Conservation (phyloP, 2,797 vertebrate genomes). For the Neopelma chrysocephalum region DNA sequence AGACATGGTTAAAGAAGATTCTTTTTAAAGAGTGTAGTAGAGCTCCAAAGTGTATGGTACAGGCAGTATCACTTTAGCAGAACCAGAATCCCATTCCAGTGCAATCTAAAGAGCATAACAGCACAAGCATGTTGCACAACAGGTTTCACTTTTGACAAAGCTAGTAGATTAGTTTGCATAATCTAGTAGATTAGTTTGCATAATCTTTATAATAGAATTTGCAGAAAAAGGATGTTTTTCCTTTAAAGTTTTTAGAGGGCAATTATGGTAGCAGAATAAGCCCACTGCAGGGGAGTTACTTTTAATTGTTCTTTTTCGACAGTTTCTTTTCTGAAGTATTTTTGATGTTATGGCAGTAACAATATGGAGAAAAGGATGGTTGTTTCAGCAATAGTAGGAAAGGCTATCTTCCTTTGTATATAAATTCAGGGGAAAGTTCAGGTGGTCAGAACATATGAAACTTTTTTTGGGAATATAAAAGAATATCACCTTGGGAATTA, state of each 20-base stretch:
- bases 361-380: neutral
- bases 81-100: neutral
- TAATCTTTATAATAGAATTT: neutral
- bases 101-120: neutral
- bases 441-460: neutral
- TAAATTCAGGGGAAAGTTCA: neutral
- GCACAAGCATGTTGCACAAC: neutral
- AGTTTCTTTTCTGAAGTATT: neutral
- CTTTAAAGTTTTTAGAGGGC: neutral
- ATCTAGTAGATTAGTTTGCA: neutral
- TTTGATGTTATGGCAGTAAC: neutral
- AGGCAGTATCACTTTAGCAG: neutral
- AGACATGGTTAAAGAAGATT: neutral
- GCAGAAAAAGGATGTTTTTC: neutral
- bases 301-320: neutral
- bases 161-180: neutral
- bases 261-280: neutral
- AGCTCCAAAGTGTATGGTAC: neutral
- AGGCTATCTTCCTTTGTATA: neutral
- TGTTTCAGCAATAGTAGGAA: neutral
- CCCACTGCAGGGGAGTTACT: neutral
- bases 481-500: neutral
- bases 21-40: neutral
- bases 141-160: neutral
- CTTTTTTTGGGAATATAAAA: neutral